phyloP scores from a whole-genome alignment of 2,888 invertebrate genomes.

The Sesamia inferens region DNA sequence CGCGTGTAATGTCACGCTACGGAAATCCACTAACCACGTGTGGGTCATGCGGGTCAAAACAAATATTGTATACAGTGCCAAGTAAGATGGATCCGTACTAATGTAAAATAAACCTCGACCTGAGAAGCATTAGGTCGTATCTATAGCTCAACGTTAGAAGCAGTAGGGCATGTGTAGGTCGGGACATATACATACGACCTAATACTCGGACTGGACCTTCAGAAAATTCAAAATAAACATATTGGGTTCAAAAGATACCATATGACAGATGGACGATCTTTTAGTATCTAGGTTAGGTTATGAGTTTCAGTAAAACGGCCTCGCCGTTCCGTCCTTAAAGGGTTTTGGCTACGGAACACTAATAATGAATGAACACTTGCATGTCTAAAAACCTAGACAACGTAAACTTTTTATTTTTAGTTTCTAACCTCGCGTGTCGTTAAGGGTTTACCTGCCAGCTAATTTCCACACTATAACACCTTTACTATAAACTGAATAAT shows the following conservation, averaged over 20 bases:
- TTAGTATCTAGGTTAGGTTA: too few relatives aligned
- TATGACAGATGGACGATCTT: neutral
- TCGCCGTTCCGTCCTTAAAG: neutral
- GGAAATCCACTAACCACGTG: constrained; percentile 9
- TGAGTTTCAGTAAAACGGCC: neutral
- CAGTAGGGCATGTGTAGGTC: too few relatives aligned
- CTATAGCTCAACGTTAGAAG: too few relatives aligned
- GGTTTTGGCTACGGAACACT: neutral
- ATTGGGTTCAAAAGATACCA: neutral
- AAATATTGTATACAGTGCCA: neutral
- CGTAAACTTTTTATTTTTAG: neutral
- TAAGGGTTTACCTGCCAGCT: neutral
- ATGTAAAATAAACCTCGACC: neutral
- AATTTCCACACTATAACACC: neutral
- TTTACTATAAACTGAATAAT: neutral
- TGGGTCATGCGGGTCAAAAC: neutral
- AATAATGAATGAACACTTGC: neutral
- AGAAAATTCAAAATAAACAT: neutral
- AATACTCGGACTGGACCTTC: neutral
- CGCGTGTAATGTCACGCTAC: constrained; percentile 28
- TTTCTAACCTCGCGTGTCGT: neutral
- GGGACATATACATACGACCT: too few relatives aligned
- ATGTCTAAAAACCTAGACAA: neutral
- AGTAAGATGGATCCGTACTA: neutral
- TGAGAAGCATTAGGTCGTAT: too few relatives aligned